These are phyloP conservation scores for Panagrolaimus sp. DNA, from an alignment of 1,140 invertebrate genomes.

Conservation along the genomic window DNA sequence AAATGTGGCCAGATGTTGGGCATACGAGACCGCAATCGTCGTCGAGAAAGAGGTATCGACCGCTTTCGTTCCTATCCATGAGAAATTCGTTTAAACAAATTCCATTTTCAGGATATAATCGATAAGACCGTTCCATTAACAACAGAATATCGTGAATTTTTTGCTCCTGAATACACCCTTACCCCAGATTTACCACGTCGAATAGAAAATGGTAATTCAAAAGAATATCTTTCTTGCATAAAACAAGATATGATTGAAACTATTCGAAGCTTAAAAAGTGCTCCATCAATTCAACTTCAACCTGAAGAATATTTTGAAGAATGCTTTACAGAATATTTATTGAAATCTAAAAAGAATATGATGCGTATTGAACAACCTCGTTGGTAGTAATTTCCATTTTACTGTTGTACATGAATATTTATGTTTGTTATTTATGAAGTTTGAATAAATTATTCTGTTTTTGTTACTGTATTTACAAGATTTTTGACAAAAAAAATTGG, in stretches of 20 bases:
- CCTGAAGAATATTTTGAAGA: slow-evolving; percentile 24
- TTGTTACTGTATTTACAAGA: background rate
- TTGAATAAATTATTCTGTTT: background rate
- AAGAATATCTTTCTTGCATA: slow-evolving; percentile 61
- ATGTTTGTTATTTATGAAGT: background rate
- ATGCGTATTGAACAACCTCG: background rate
- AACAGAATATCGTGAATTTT: slow-evolving; percentile 85
- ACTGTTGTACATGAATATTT: background rate
- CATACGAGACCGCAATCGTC: slow-evolving; percentile 90
- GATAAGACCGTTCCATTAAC: background rate
- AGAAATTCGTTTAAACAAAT: too few relatives aligned
- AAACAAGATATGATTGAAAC: slow-evolving; percentile 55
- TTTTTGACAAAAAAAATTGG: background rate
- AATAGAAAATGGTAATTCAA: slow-evolving; percentile 83
- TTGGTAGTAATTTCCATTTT: too few relatives aligned
- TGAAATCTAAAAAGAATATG: background rate
- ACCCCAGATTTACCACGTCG: slow-evolving; percentile 79
- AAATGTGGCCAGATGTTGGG: slow-evolving; percentile 97
- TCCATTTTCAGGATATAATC: too few relatives aligned
- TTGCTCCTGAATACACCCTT: slow-evolving; percentile 85
- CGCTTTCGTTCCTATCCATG: too few relatives aligned
- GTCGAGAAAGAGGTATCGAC: slow-evolving; percentile 72
- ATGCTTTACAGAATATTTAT: background rate
- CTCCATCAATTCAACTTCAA: slow-evolving; percentile 57
- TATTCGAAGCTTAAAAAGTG: slow-evolving; percentile 36